Evolutionary conservation across 2,113 vertebrate genomes (phyloP).

Genomic region (Zingel zingel): DNA sequence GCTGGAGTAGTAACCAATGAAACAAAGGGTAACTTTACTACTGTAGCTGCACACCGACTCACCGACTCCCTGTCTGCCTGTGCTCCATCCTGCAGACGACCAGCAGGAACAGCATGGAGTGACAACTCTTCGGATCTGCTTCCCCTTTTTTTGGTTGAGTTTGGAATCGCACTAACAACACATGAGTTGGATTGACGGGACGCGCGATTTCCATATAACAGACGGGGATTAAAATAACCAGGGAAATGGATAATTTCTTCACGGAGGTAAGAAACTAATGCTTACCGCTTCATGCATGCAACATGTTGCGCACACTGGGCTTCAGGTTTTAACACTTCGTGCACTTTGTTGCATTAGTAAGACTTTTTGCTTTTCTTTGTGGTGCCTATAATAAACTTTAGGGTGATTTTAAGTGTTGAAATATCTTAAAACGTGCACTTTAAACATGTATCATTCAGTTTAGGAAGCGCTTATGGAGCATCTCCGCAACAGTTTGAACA

Average conservation of each 20-base stretch:
- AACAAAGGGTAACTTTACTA: constrained; percentile 69
- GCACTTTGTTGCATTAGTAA: neutral
- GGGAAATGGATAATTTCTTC: constrained; percentile 90
- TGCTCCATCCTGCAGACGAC: constrained; percentile 7
- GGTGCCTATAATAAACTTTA: neutral
- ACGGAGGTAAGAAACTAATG: constrained; percentile 85
- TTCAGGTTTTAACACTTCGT: neutral
- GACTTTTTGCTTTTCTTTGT: neutral
- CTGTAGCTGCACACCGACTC: constrained; percentile 34
- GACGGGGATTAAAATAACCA: constrained; percentile 68
- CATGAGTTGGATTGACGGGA: constrained; percentile 58
- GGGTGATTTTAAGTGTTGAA: neutral
- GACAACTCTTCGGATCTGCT: constrained; percentile 17
- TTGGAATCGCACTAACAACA: constrained; percentile 51
- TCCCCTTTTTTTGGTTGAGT: too few species aligned
- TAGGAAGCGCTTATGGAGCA: neutral
- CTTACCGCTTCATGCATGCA: neutral
- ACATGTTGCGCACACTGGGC: neutral
- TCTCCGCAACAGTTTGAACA: neutral
- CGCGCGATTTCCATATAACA: constrained; percentile 54
- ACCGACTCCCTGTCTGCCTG: neutral
- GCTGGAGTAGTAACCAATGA: constrained; percentile 55
- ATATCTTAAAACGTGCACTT: neutral
- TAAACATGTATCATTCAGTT: too few species aligned
- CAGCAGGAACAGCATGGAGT: constrained; percentile 34